A percentile compares a stretch with the other conserved stretches of the same genome.
Conservation (phyloP, 2,888 invertebrate species). For the Eristalinus aeneus region DNA sequence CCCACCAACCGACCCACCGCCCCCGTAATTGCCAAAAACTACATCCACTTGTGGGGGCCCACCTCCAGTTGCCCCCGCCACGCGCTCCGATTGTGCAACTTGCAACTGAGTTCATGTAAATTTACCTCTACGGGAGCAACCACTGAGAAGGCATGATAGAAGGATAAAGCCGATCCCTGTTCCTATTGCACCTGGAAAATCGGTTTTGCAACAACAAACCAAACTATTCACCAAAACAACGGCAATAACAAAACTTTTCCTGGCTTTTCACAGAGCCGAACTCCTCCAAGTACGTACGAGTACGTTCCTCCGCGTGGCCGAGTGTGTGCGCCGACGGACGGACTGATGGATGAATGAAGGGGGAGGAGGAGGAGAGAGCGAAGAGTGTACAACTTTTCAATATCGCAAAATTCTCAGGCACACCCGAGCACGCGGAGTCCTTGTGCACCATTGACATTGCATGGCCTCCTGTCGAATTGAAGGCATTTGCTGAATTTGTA, state of each 20-base stretch:
- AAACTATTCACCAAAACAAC: slow-evolving; percentile 50
- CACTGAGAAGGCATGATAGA: not conserved
- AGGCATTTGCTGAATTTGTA: slow-evolving; percentile 17
- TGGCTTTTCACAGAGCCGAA: not conserved
- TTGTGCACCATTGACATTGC: slow-evolving; percentile 42
- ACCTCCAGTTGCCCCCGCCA: too few relatives aligned
- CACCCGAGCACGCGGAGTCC: not conserved
- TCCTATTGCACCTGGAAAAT: slow-evolving; percentile 40
- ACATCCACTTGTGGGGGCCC: slow-evolving; percentile 14
- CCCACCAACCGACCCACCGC: not conserved
- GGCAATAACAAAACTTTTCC: slow-evolving; percentile 57
- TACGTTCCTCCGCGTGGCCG: too few relatives aligned
- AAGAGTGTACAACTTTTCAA: slow-evolving; percentile 38
- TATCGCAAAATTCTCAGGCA: slow-evolving; percentile 22
- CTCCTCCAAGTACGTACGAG: not conserved
- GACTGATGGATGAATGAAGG: too few relatives aligned
- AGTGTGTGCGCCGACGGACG: not conserved
- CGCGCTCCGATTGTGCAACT: too few relatives aligned
- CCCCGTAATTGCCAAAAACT: slow-evolving; percentile 45
- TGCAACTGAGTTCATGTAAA: slow-evolving; percentile 29
- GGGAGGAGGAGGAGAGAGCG: too few relatives aligned
- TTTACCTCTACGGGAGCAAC: slow-evolving; percentile 4
- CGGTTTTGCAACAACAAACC: slow-evolving; percentile 29
- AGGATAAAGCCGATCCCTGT: not conserved
- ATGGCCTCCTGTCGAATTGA: not conserved